These are phyloP conservation scores for Mantis religiosa DNA, from an alignment of 2,888 invertebrate genomes.

Conservation along the genomic window DNA sequence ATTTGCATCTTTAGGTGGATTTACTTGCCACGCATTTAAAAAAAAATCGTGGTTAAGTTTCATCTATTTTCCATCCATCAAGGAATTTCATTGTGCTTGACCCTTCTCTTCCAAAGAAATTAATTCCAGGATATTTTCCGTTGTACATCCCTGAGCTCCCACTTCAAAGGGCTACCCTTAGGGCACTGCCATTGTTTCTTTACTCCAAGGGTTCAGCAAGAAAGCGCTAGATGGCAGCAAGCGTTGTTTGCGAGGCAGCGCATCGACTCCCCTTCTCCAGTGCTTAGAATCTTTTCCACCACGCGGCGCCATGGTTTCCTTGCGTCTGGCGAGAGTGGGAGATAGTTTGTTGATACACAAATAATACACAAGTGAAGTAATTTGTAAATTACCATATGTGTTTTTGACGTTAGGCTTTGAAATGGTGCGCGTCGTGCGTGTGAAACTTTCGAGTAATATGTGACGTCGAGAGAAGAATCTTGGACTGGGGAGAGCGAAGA, in stretches of 20 bases:
- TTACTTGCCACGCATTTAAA: no score
- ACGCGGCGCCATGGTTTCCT: neutral
- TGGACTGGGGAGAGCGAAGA: neutral
- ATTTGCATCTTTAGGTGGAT: no score
- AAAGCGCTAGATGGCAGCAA: neutral
- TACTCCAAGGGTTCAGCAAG: neutral
- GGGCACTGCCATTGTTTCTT: neutral
- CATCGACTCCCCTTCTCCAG: neutral
- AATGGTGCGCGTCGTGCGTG: neutral
- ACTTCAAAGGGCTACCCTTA: neutral
- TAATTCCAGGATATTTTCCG: neutral
- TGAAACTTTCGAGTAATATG: neutral
- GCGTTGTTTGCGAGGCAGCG: neutral
- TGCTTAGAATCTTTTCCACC: conserved; percentile 6
- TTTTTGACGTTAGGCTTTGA: neutral
- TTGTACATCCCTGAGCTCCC: neutral
- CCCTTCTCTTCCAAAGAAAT: neutral
- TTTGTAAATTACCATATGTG: neutral
- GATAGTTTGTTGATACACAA: neutral
- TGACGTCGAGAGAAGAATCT: neutral
- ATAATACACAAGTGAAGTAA: neutral
- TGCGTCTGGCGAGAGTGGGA: conserved; percentile 10
- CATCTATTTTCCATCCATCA: no score
- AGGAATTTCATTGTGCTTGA: neutral
- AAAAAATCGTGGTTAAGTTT: no score